Evolutionary conservation across 2,797 vertebrate genomes (phyloP), one percentile per base, ranked within the genome.

Genomic region (Channa striata): DNA sequence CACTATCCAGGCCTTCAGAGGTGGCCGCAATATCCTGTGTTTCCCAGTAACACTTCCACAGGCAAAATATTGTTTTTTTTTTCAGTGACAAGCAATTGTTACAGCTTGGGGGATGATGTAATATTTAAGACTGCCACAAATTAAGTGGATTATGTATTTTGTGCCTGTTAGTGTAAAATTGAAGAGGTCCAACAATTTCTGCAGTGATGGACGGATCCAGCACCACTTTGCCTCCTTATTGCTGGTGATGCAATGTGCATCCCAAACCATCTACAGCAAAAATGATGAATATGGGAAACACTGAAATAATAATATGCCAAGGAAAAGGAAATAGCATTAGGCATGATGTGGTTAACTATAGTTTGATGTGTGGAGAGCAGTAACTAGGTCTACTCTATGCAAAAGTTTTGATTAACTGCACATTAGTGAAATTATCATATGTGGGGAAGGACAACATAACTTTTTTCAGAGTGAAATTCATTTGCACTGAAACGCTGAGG

Each of bases 341-440:
- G 49, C 63, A 23, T 53, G 3, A 62, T 51, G 54, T 54, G 48
- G 74, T 65, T 47, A 80, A 80, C 20, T 61, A 39, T 40, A 70
- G 53, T 63, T 59, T 66, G 37, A 70, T 67, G n/a, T 59, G 33
- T 14, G 34, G 51, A 53, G 53, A 81, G 59, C 42, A 71, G 72
- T 59, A 81, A 77, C 58, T 67, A 61, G 69, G 53, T 59, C 57
- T 59, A 58, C 54, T 74, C 40, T 64, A 57, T 68, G 64, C 37
- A 65, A 50, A 61, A 5, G n/a, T 48, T 67, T 17, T 50, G 61
- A 69, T 64, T 64, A 82, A 82, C 61, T 72, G 40, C 56, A 56
- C 33, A 50, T 77, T n/a, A 37, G 50, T 44, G 49, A 61, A 72
- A 62, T 59, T 20, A 65, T 42, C 62, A 51, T 42, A 49, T 9